Evolutionary conservation across 2,797 vertebrate species (phyloP).

Genomic region (Acipenser oxyrinchus): DNA sequence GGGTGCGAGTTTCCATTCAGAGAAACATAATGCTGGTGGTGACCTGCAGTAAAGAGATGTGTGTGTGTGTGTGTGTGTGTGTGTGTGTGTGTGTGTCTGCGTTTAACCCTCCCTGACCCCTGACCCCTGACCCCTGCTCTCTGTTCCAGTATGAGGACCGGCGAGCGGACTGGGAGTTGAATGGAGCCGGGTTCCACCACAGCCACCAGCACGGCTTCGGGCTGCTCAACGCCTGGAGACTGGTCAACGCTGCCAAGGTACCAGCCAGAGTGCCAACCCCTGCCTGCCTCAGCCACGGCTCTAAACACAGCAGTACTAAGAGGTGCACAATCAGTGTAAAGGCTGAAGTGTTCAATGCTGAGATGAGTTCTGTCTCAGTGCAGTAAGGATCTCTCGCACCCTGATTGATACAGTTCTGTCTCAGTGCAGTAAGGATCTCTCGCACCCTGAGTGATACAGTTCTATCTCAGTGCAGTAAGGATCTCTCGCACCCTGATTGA

Average conservation of each 20-base stretch:
- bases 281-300: not conserved
- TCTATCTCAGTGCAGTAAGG: too few species aligned
- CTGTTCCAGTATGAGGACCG: slow-evolving; percentile 69
- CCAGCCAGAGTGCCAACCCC: not conserved
- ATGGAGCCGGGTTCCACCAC: slow-evolving; percentile 84
- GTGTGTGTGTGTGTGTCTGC: slow-evolving; percentile 5
- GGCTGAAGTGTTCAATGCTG: not conserved
- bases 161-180: slow-evolving; percentile 69
- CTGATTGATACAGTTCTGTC: too few species aligned
- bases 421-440: too few species aligned
- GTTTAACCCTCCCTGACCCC: not conserved
- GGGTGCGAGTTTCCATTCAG: too few species aligned
- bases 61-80: not conserved
- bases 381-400: too few species aligned
- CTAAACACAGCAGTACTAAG: not conserved
- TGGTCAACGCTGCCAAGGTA: slow-evolving; percentile 93
- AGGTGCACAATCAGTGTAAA: not conserved
- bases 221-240: slow-evolving; percentile 87
- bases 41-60: not conserved
- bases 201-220: slow-evolving; percentile 93
- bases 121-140: not conserved
- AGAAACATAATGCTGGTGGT: too few species aligned
- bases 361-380: too few species aligned
- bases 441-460: too few species aligned
- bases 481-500: too few species aligned